Base-by-base conservation (phyloP, 2,888 invertebrate species). In the Heteropelma amictum region DNA sequence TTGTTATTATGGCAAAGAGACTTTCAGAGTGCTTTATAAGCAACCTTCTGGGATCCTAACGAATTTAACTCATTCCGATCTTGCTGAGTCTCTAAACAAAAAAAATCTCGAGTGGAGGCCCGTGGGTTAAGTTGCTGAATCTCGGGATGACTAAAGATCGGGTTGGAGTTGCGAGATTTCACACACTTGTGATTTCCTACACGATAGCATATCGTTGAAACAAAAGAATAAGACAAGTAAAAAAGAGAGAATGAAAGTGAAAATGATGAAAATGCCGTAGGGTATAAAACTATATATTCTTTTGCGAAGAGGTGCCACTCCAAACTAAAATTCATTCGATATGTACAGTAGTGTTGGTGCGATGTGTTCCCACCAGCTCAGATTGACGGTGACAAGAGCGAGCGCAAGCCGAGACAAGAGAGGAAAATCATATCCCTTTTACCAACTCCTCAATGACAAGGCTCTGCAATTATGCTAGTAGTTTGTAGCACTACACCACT, bases 391-490 rank as follows among this genome's bases (percentile, higher is more conserved):
- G 17, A 19, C n/a, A 21, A 53, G 42, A 54, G 53, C 17, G 19
- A 53, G 19, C 17, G n/a, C n/a, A n/a, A 12, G 54, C 19, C 12
- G 54, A 23, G 54, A 35, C 40, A 8, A 53, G 56, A 26, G 40
- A 56, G 14, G 17, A 12, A 8, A 10, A 21, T 10, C 7, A 58
- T 61, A 49, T 58, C 70, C 71, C 77, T 74, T 76, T 77, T 53
- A 72, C 19, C 77, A 72, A 79, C 80, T 82, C 81, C 75, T 80
- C 80, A 77, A 80, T 84, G 86, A 86, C 86, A 86, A 86, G 86
- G 82, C 81, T 84, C 80, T 78, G 85, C 86, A 86, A 86, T 86
- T 86, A 86, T 86, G 80, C 80, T 72, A 71, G 80, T 78, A 79
- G 81, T 80, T 82, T 69, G 77, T 56, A 35, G 35, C 47, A 58